These are phyloP conservation scores for Bellardia pandia DNA, from an alignment of 2,888 invertebrate species.

Conservation along the genomic window DNA sequence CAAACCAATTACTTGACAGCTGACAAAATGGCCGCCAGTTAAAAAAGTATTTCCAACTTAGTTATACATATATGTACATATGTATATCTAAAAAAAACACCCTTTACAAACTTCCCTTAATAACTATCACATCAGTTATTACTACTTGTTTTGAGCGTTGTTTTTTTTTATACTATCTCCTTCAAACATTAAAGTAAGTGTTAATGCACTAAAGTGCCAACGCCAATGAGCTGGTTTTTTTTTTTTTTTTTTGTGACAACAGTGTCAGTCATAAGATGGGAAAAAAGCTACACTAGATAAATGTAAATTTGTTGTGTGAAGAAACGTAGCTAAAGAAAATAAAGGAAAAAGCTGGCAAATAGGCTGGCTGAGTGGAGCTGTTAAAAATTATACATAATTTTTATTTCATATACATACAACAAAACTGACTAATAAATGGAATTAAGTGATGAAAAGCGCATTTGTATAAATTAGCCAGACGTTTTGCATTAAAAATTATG, in stretches of 20 bases:
- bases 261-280: conserved; percentile 17
- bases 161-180: background rate
- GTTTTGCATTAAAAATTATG: conserved; percentile 26
- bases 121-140: conserved; percentile 47
- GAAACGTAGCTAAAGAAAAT: background rate
- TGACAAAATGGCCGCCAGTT: no score
- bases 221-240: conserved; percentile 4
- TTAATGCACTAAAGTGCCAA: conserved; percentile 66
- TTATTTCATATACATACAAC: conserved; percentile 9
- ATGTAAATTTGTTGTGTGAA: conserved; percentile 47
- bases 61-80: no score
- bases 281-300: conserved; percentile 9
- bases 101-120: background rate
- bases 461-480: conserved; percentile 58
- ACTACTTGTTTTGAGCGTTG: conserved; percentile 18
- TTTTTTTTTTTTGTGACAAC: background rate
- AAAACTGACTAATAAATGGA: conserved; percentile 60
- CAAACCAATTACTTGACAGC: no score
- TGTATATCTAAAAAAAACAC: no score
- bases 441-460: conserved; percentile 61
- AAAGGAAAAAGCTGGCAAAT: conserved; percentile 4
- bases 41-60: no score
- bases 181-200: conserved; percentile 63
- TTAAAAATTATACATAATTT: conserved; percentile 24
- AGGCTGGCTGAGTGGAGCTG: background rate